phyloP scores from a whole-genome alignment of 2,888 invertebrate genomes.

The Acleris cristana region DNA sequence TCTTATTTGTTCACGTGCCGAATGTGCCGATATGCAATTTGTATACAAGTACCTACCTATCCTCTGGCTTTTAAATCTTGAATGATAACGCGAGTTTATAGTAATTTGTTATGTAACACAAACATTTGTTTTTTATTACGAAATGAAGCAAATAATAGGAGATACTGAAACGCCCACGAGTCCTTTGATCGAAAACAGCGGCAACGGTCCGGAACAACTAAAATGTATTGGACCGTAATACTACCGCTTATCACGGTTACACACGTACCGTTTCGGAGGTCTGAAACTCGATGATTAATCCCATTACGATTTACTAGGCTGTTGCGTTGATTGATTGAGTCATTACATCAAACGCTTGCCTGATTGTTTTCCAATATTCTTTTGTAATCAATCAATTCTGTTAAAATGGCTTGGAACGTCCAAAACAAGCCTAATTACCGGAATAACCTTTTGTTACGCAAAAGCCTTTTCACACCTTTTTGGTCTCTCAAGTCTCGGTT shows the following conservation, averaged over 20 bases:
- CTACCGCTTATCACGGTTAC: slow-evolving; percentile 23
- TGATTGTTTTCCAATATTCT: slow-evolving; percentile 4
- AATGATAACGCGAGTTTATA: neutral
- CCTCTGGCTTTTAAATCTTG: slow-evolving; percentile 22
- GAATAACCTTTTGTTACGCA: neutral
- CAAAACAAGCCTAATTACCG: neutral
- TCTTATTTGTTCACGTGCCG: slow-evolving; percentile 24
- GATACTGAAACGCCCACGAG: neutral
- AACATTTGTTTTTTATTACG: too few species aligned
- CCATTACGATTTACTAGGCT: slow-evolving; percentile 6
- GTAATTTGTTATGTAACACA: neutral
- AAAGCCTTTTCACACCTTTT: too few species aligned
- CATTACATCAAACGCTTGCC: neutral
- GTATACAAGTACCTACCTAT: slow-evolving; percentile 12
- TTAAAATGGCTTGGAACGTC: neutral
- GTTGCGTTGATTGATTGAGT: slow-evolving; percentile 16
- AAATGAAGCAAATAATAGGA: neutral
- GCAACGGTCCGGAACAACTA: slow-evolving; percentile 26
- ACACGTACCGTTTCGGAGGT: slow-evolving; percentile 10
- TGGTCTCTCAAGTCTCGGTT: too few species aligned
- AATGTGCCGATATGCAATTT: slow-evolving; percentile 26
- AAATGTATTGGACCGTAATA: slow-evolving; percentile 26
- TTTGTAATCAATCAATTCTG: slow-evolving; percentile 11
- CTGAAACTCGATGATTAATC: slow-evolving; percentile 13
- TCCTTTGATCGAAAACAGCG: slow-evolving; percentile 26